Conservation (phyloP, 2,797 vertebrate genomes). For the Allobates femoralis region DNA sequence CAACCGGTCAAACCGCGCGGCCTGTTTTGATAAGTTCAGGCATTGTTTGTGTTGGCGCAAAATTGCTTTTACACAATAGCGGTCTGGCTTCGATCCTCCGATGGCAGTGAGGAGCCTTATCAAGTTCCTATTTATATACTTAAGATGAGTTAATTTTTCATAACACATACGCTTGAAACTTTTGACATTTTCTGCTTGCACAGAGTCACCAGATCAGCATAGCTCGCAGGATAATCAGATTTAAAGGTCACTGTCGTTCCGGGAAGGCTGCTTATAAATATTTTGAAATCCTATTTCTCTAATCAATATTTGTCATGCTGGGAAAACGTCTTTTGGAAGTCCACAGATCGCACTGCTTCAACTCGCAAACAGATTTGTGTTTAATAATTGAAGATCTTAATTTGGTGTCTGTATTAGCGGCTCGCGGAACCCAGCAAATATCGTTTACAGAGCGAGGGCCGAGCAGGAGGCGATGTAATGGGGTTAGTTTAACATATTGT, state of each 20-base stretch:
- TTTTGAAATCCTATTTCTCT: slow-evolving; percentile 63
- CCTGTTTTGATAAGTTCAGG: slow-evolving; percentile 60
- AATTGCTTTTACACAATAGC: slow-evolving; percentile 58
- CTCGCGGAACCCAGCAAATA: slow-evolving; percentile 32
- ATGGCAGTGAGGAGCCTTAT: slow-evolving; percentile 60
- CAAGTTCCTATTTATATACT: slow-evolving; percentile 56
- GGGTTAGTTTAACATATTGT: slow-evolving; percentile 50
- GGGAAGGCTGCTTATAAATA: slow-evolving; percentile 64
- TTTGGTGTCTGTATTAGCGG: slow-evolving; percentile 48
- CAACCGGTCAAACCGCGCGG: not conserved
- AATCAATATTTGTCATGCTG: slow-evolving; percentile 64
- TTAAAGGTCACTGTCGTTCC: slow-evolving; percentile 62
- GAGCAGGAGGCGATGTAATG: slow-evolving; percentile 30
- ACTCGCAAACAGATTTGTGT: slow-evolving; percentile 57
- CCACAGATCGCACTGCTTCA: slow-evolving; percentile 49
- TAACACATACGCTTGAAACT: slow-evolving; percentile 60
- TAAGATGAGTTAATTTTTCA: slow-evolving; percentile 51
- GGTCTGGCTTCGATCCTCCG: slow-evolving; percentile 45
- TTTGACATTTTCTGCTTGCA: slow-evolving; percentile 43
- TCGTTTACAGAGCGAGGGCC: slow-evolving; percentile 37
- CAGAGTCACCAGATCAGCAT: slow-evolving; percentile 41
- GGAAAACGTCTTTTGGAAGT: slow-evolving; percentile 62
- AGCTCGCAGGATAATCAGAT: slow-evolving; percentile 42
- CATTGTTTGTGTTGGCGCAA: slow-evolving; percentile 52
- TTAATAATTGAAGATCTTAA: slow-evolving; percentile 61